Evolutionary conservation across 2,888 invertebrate genomes (phyloP), one percentile per base, ranked within the genome.

Genomic region (Hypolimnas misippus): DNA sequence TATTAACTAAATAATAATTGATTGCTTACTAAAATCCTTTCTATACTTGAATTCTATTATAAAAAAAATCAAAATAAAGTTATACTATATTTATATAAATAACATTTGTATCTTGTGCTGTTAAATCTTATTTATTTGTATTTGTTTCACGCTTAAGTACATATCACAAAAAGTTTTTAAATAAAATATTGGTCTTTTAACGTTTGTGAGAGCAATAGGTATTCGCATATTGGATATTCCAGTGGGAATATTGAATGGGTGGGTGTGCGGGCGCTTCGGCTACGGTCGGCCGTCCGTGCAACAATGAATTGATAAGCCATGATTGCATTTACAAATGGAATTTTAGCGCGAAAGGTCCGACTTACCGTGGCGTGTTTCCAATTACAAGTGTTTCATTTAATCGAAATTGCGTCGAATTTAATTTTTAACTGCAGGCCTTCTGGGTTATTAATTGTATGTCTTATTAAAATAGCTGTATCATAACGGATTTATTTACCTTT

Each of bases 241-340:
- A 84, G 81, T 79, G 78, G 75, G 75, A 79, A 84, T 83, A 84
- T 85, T 81, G 83, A 82, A 83, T 82, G 73, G 72, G 74, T 68
- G 73, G 61, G 69, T 62, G 67, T 66, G 61, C 67, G 57, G 53
- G 46, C n/a, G 50, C 54, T 57, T 56, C 54, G 63, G 64, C 67
- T 67, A 65, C 35, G 66, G 69, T 59, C 64, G 62, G 63, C 69
- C 68, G 68, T 67, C 66, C 61, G 66, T 66, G 69, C 68, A 76
- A 77, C 73, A 75, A 76, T 75, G 75, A 76, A 77, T 73, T 73
- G 73, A 76, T 74, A 67, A 70, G 68, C 70, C 71, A 72, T 72
- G 68, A 75, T 72, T 74, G 73, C 67, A 72, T 72, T 72, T 66
- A 68, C 70, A 63, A 70, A 69, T 68, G 69, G 62, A 62, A 63